A percentile compares a stretch with the other conserved stretches of the same genome.
phyloP scores from a whole-genome alignment of 2,888 invertebrate species.

The Nudaria mundana region DNA sequence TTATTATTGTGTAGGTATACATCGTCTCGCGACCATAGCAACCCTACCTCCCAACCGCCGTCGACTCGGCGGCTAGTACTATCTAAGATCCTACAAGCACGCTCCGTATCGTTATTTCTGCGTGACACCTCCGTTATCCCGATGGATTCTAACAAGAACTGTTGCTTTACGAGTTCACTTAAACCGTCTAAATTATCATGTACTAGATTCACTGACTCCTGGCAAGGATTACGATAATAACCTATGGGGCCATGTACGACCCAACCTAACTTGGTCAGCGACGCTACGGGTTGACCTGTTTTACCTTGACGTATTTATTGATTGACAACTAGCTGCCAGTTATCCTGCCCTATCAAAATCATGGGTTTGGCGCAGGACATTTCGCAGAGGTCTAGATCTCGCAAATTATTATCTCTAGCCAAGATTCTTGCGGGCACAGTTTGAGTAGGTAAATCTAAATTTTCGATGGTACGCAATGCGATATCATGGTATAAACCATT shows the following conservation, averaged over 20 bases:
- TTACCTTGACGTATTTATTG: not conserved
- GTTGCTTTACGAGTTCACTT: not conserved
- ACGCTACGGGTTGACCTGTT: not conserved
- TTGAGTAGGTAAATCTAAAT: no score
- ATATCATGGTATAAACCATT: not conserved
- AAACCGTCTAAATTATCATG: not conserved
- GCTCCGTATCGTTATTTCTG: not conserved
- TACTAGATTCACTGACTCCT: not conserved
- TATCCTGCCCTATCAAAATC: not conserved
- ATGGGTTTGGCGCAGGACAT: not conserved
- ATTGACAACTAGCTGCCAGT: not conserved
- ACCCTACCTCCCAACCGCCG: no score
- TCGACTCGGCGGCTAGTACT: no score
- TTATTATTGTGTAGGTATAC: not conserved
- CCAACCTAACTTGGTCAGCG: slow-evolving; percentile 3
- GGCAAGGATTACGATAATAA: not conserved
- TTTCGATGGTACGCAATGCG: no score
- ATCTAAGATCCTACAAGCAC: not conserved
- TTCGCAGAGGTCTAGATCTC: not conserved
- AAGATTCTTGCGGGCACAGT: not conserved
- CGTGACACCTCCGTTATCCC: not conserved
- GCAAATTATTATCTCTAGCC: not conserved
- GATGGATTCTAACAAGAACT: not conserved
- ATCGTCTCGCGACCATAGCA: not conserved
- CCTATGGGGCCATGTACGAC: not conserved